Conservation (phyloP, 2,113 vertebrate genomes). For the Pelmatolapia mariae region DNA sequence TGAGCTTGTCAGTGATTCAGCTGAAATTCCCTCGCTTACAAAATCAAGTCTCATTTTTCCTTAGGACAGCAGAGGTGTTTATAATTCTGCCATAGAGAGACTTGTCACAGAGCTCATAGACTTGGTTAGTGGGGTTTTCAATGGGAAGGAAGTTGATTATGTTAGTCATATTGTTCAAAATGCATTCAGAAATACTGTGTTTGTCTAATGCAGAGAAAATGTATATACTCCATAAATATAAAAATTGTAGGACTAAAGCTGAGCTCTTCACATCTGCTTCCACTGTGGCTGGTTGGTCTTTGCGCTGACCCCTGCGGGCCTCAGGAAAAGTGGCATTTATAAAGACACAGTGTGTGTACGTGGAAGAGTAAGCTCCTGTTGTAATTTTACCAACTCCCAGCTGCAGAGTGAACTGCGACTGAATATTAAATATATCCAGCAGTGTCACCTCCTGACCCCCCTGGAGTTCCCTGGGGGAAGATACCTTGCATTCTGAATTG, state of each 20-base stretch:
- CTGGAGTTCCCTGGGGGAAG: background rate
- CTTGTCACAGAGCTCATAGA: background rate
- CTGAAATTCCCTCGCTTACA: background rate
- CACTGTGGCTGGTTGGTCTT: conserved; percentile 3
- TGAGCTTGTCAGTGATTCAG: background rate
- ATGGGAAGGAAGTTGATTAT: background rate
- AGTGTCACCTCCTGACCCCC: background rate
- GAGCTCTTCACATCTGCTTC: background rate
- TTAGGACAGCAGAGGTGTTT: background rate
- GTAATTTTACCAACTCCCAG: background rate
- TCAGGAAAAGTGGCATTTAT: conserved; percentile 9
- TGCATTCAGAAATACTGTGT: background rate
- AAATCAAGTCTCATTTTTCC: background rate
- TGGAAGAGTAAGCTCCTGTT: background rate
- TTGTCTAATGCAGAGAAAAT: background rate
- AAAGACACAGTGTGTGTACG: background rate
- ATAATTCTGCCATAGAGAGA: background rate
- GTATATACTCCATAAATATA: background rate
- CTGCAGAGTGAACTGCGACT: background rate
- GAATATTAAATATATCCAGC: conserved; percentile 7
- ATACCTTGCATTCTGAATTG: background rate
- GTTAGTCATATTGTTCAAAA: background rate
- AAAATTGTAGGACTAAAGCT: background rate
- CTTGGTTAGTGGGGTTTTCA: background rate
- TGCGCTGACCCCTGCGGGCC: background rate